A percentile compares a stretch with the other conserved stretches of the same genome.
Conservation (phyloP, 2,797 vertebrate species). For the Myotis myotis region DNA sequence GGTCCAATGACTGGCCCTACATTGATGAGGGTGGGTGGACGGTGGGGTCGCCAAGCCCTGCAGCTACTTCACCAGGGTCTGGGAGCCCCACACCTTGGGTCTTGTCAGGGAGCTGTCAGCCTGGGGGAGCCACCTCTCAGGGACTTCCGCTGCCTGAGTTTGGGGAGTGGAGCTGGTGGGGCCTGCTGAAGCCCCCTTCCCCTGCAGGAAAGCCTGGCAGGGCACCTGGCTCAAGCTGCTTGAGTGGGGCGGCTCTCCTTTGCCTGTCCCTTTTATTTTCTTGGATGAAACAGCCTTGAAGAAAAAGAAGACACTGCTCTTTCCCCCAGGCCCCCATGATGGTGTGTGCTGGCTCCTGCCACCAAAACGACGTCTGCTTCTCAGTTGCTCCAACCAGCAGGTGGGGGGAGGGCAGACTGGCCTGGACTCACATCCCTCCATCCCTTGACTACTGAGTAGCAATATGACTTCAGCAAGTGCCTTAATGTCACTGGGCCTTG, state of each 20-base stretch:
- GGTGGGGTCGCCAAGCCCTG: not conserved
- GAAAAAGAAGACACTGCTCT: constrained; percentile 25
- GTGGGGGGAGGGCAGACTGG: not conserved
- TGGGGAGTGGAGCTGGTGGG: not conserved
- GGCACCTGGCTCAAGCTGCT: not conserved
- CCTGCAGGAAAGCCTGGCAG: not conserved
- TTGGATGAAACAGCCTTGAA: not conserved
- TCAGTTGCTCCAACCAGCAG: not conserved
- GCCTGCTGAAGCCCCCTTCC: not conserved
- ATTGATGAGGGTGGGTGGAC: not conserved
- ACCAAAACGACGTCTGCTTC: constrained; percentile 35
- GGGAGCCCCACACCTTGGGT: not conserved
- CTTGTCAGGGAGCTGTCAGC: not conserved
- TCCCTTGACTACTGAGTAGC: not conserved
- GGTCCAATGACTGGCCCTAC: not conserved
- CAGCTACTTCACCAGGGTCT: not conserved
- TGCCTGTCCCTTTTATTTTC: not conserved
- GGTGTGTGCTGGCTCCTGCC: not conserved
- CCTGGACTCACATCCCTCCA: not conserved
- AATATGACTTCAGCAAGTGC: not conserved
- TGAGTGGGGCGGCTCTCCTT: not conserved
- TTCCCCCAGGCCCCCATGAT: not conserved
- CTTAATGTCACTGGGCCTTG: not conserved
- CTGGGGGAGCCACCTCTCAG: not conserved
- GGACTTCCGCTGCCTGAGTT: not conserved